Base-by-base conservation (phyloP, 1,140 invertebrate species). In the Nebria ingens region DNA sequence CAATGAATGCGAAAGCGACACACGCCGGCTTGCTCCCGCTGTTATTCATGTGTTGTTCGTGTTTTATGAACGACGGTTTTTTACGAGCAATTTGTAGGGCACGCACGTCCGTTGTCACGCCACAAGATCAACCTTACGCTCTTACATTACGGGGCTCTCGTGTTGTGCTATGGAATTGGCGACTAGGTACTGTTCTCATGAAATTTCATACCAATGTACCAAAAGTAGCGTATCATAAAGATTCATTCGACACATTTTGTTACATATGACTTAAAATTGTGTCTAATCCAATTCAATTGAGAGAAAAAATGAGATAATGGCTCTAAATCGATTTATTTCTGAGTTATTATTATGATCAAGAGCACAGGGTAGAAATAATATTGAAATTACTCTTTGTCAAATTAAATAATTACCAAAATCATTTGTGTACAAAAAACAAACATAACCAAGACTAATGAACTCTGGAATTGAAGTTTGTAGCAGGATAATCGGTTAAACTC, bases 11-110 rank as follows among this genome's bases (percentile, higher is more conserved):
- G 40, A 45, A 45, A 12, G 15, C 40, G 40, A 45, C 4, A 11
- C 4, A 29, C 25, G 25, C 20, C 21, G 25, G 19, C 19, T 52
- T 50, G 64, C 61, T 61, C 56, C 60, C 55, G 62, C 62, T 64
- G 62, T 68, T 68, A 68, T 70, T 70, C 68, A 70, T 70, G 67
- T 70, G 65, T 70, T 70, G 68, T 70, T 68, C 68, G 63, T 68
- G 67, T 70, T 70, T 68, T 68, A 67, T 63, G 66, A 68, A 68
- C 40, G 40, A 17, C 17, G 25, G 6, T 45, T 45, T 45, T 45
- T 45, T 45, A 45, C 65, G 65, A 70, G 65, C 63, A 58, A 67
- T 70, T 70, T 68, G 66, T 68, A 70, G 61, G 56, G 56, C 61
- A 58, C 61, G 58, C 68, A 70, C 68, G 68, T 68, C 45, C 64